Evolutionary conservation across 2,888 invertebrate species (phyloP).

Genomic region (Lamellibrachia satsuma): DNA sequence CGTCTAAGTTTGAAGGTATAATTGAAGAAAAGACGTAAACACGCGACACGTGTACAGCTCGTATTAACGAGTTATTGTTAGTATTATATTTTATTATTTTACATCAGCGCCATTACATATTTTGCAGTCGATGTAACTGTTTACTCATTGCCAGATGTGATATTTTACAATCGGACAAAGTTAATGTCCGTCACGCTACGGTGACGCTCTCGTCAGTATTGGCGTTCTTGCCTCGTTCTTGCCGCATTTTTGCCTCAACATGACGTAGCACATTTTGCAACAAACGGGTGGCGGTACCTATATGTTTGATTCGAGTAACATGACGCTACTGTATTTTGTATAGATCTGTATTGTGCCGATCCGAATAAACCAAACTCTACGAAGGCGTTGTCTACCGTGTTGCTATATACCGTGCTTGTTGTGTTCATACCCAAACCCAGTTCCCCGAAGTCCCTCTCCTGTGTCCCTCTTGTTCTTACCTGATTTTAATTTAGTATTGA

Average conservation of each 20-base stretch:
- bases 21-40: neutral
- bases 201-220: neutral
- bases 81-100: neutral
- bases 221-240: neutral
- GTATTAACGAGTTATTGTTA: neutral
- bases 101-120: neutral
- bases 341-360: neutral
- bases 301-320: neutral
- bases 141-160: neutral
- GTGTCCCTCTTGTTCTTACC: neutral
- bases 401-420: neutral
- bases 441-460: neutral
- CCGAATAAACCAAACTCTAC: neutral
- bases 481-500: neutral
- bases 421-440: neutral
- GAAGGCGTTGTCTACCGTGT: neutral
- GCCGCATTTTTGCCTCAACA: neutral
- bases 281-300: neutral
- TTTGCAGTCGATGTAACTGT: neutral
- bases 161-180: neutral
- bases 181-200: neutral
- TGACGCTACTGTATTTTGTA: neutral
- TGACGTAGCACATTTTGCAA: neutral
- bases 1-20: neutral
- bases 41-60: neutral